These are phyloP conservation scores for Montipora efflorescens DNA, from an alignment of 64 coral and sea anemone species.

Conservation along the genomic window DNA sequence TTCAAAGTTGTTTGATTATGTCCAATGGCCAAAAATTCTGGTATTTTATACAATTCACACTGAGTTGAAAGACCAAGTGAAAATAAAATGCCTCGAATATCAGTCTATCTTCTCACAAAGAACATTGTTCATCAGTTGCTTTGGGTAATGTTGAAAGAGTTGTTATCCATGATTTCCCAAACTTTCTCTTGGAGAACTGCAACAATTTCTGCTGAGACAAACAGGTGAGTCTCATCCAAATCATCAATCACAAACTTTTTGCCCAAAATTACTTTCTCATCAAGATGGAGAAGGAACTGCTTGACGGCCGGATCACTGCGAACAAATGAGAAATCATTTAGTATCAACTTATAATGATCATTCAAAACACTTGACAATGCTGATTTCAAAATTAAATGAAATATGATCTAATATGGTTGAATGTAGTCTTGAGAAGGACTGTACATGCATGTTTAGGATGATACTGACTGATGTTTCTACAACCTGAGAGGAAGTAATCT, in stretches of 20 bases:
- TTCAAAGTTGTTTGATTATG: neutral
- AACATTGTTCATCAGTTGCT: slow-evolving; percentile 26
- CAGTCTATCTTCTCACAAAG: neutral
- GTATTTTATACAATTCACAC: too few relatives aligned
- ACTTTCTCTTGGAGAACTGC: slow-evolving; percentile 91
- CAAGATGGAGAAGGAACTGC: slow-evolving; percentile 94
- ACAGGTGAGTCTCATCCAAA: slow-evolving; percentile 98
- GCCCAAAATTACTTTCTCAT: slow-evolving; percentile 84
- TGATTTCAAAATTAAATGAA: too few relatives aligned
- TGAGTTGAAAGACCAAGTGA: neutral
- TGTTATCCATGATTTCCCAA: slow-evolving; percentile 98
- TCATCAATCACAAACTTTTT: slow-evolving; percentile 96
- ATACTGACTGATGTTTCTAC: too few relatives aligned
- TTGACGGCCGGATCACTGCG: slow-evolving; percentile 94
- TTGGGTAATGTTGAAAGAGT: slow-evolving; percentile 90
- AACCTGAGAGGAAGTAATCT: too few relatives aligned
- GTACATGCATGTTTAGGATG: too few relatives aligned
- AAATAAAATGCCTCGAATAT: neutral
- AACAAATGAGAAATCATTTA: neutral
- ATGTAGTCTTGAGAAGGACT: too few relatives aligned
- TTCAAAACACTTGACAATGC: too few relatives aligned
- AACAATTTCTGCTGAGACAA: slow-evolving; percentile 95
- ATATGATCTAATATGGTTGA: too few relatives aligned
- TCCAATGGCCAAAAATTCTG: neutral
- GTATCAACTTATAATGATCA: too few relatives aligned